Evolutionary conservation across 1,140 invertebrate species (phyloP).

Genomic region (Pachyrhynchus sulphureomaculatus): DNA sequence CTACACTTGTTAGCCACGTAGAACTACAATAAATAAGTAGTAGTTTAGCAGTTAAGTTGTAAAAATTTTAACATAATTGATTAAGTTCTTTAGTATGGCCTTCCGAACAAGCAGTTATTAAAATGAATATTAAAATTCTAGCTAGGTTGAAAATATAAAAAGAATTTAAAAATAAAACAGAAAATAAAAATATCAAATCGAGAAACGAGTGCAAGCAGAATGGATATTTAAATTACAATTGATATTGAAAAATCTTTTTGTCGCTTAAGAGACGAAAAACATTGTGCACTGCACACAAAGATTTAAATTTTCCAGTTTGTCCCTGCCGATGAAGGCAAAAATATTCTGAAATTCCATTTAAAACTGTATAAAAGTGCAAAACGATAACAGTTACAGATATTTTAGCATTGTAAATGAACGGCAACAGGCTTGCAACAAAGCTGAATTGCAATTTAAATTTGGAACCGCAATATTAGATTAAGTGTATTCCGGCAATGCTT

Average conservation of each 20-base stretch:
- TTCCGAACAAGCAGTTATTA: no score
- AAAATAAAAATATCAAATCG: not conserved
- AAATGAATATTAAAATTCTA: no score
- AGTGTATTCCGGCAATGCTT: not conserved
- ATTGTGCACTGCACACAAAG: not conserved
- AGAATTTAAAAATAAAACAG: no score
- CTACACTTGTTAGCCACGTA: no score
- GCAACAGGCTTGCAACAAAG: conserved; percentile 23
- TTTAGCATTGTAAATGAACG: conserved; percentile 30
- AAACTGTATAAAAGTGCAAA: conserved; percentile 20
- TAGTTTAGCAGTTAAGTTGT: no score
- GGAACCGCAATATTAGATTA: conserved; percentile 23
- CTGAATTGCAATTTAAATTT: conserved; percentile 27
- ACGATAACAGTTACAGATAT: conserved; percentile 23
- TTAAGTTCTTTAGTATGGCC: no score
- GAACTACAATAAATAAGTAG: no score
- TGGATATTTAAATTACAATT: not conserved
- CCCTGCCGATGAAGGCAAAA: not conserved
- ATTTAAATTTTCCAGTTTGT: not conserved
- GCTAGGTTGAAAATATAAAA: no score
- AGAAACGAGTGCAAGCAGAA: not conserved
- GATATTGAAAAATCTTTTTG: no score
- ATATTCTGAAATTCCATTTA: not conserved
- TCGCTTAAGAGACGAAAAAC: not conserved
- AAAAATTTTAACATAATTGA: no score